A percentile compares a stretch with the other conserved stretches of the same genome.
These are phyloP conservation scores for Pollachius pollachius DNA, from an alignment of 2,113 vertebrate species.

Conservation along the genomic window DNA sequence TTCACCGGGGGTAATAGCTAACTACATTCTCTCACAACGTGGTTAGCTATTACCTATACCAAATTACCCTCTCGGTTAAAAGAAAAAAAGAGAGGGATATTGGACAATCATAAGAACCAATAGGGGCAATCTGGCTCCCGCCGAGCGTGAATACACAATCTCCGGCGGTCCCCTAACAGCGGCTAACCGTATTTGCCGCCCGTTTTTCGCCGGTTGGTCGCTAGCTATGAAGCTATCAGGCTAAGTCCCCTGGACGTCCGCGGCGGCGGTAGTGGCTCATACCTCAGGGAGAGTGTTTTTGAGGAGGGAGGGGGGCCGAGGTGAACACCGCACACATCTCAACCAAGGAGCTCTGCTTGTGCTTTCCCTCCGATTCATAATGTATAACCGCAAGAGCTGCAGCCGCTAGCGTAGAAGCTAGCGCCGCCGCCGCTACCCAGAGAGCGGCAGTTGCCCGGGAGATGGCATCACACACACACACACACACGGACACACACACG, in stretches of 20 bases:
- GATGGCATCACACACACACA: constrained; percentile 30
- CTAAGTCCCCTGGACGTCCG: constrained; percentile 35
- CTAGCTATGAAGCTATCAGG: constrained; percentile 20
- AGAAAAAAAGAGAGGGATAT: constrained; percentile 16
- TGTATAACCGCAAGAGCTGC: constrained; percentile 10
- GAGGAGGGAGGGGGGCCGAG: constrained; percentile 31
- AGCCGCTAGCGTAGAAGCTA: no score
- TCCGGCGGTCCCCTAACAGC: constrained; percentile 6
- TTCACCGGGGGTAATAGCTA: constrained; percentile 1
- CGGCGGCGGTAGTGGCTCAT: constrained; percentile 44
- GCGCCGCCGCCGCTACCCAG: no score
- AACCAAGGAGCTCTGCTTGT: constrained; percentile 1
- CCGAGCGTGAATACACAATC: constrained; percentile 27
- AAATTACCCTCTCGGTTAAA: constrained; percentile 18
- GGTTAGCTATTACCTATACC: constrained; percentile 36
- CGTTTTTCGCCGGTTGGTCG: neutral
- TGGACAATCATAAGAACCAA: constrained; percentile 25
- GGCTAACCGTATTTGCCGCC: constrained; percentile 9
- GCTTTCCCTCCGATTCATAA: constrained; percentile 8
- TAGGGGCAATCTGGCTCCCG: constrained; percentile 15
- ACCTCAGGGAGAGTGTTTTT: constrained; percentile 50
- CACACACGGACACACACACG: neutral
- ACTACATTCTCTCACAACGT: constrained; percentile 9
- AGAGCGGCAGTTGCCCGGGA: constrained; percentile 13
- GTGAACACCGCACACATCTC: constrained; percentile 7